Conservation (phyloP, 2,113 vertebrate genomes). For the Lonchura striata region DNA sequence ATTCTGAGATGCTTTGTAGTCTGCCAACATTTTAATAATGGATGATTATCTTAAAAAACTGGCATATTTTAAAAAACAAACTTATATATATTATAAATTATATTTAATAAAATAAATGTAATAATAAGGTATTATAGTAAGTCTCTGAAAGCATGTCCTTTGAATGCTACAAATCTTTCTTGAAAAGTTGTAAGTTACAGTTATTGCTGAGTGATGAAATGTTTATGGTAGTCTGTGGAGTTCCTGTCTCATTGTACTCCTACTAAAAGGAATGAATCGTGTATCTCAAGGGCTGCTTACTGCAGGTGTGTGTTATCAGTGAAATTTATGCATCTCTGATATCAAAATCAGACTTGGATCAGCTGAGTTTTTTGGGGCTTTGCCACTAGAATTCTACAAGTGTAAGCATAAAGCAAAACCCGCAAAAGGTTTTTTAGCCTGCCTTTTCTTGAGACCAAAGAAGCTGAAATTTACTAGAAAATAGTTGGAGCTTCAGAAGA, state of each 20-base stretch:
- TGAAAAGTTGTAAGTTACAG: not conserved
- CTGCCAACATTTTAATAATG: not conserved
- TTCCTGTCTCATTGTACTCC: not conserved
- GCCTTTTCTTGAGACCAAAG: not conserved
- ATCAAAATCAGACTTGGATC: accelerated
- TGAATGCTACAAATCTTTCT: not conserved
- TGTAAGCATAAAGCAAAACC: not conserved
- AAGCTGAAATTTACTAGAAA: not conserved
- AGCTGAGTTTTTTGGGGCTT: not conserved
- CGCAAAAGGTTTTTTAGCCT: not conserved
- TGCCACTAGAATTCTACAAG: not conserved
- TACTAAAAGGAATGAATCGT: not conserved
- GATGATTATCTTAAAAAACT: not conserved
- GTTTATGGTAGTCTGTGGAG: not conserved
- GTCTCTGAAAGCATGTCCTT: not conserved
- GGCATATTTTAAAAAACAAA: not conserved
- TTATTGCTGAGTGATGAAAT: not conserved
- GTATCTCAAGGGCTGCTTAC: not conserved
- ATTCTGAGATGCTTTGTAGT: not conserved
- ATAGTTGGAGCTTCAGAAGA: not conserved
- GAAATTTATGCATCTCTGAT: not conserved
- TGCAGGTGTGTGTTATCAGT: not conserved
- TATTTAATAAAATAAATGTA: not conserved
- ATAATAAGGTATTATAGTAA: not conserved
- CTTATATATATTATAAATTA: not conserved